A percentile compares a stretch with the other conserved stretches of the same genome.
These are phyloP conservation scores for Origma solitaria DNA, from an alignment of 2,113 vertebrate species.

Conservation along the genomic window DNA sequence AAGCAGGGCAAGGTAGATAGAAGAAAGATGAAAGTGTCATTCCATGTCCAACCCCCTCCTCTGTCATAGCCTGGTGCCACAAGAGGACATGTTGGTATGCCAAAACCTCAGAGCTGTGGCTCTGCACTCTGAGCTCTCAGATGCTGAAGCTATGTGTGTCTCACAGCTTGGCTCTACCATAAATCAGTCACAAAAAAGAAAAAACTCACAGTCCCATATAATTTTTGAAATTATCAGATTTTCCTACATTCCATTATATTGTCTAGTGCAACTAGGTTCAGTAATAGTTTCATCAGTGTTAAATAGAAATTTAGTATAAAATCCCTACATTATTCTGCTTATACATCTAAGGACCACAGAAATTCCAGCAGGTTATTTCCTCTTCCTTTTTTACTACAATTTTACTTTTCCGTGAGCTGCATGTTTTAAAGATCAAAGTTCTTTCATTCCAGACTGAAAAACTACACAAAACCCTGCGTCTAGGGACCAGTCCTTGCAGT, in stretches of 20 bases:
- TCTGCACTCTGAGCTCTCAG: neutral
- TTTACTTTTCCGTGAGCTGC: neutral
- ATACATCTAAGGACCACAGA: neutral
- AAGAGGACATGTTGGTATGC: neutral
- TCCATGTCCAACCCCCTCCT: neutral
- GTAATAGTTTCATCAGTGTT: neutral
- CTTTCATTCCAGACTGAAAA: neutral
- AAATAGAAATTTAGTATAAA: neutral
- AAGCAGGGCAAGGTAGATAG: neutral
- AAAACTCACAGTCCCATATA: neutral
- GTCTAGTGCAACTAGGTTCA: neutral
- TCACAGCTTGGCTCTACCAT: neutral
- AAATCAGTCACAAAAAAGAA: neutral
- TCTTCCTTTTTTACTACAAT: neutral
- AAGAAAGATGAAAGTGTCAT: neutral
- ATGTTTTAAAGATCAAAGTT: neutral
- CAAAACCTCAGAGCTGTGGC: neutral
- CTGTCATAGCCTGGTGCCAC: neutral
- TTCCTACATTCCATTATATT: neutral
- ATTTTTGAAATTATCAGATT: neutral
- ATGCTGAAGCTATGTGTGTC: neutral
- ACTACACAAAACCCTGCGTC: neutral
- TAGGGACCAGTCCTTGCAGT: neutral
- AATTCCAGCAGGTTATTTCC: neutral
- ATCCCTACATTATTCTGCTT: neutral